Percentiles rank a stretch among this genome's conserved stretches.
phyloP scores from a whole-genome alignment of 2,113 vertebrate species.

The Lophura nycthemera region DNA sequence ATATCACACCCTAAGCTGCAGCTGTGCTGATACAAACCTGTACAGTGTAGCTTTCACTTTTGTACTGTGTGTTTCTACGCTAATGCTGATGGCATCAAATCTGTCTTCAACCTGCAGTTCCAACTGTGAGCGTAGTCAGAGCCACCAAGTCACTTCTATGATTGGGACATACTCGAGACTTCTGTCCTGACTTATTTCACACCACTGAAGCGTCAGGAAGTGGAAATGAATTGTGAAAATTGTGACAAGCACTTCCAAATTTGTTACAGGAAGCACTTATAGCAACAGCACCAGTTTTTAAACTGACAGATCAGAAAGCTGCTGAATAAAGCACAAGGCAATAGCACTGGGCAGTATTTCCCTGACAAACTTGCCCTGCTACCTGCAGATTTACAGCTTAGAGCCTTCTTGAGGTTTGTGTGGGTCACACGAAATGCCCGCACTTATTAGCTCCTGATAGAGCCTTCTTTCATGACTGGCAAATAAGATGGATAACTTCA shows the following conservation, averaged over 20 bases:
- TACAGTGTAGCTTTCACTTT: not conserved
- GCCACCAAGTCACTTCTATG: not conserved
- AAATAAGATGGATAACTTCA: not conserved
- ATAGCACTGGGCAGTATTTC: not conserved
- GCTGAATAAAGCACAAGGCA: rapidly evolving
- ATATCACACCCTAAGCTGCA: not conserved
- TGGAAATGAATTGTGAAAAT: not conserved
- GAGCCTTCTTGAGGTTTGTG: not conserved
- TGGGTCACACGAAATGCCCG: not conserved
- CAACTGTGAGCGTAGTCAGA: not conserved
- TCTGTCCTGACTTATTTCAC: not conserved
- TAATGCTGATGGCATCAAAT: not conserved
- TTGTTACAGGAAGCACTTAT: not conserved
- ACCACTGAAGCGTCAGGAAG: not conserved
- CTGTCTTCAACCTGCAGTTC: not conserved
- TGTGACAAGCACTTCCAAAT: not conserved
- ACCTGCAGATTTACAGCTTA: not conserved
- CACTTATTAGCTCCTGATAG: not conserved
- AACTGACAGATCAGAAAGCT: not conserved
- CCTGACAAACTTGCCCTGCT: not conserved
- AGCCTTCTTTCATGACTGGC: not conserved
- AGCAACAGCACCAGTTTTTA: not conserved
- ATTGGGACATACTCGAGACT: not conserved
- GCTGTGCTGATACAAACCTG: not conserved
- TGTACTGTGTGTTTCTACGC: not conserved